A percentile compares a stretch with the other conserved stretches of the same genome.
These are phyloP conservation scores for Eupithecia inturbata DNA, from an alignment of 2,888 invertebrate genomes.

Conservation along the genomic window DNA sequence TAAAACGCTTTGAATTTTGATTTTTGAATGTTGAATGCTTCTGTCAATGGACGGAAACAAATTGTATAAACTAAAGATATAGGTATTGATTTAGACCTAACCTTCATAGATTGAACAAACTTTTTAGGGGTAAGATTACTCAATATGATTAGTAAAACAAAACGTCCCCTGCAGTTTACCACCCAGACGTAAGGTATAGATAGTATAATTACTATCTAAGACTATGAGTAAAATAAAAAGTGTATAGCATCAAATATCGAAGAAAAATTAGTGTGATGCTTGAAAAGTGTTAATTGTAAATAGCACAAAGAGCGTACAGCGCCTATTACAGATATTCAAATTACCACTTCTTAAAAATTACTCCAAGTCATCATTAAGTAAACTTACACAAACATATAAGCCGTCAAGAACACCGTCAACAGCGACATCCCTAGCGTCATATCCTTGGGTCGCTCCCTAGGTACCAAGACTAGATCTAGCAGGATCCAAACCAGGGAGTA, in stretches of 20 bases:
- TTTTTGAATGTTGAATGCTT: too few relatives aligned
- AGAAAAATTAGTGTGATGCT: neutral
- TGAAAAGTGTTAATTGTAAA: neutral
- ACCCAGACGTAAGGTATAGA: neutral
- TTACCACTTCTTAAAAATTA: neutral
- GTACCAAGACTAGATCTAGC: slow-evolving; percentile 64
- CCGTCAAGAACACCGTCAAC: slow-evolving; percentile 52
- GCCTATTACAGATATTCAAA: neutral
- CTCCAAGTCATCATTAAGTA: neutral
- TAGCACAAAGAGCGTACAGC: neutral
- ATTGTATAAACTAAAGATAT: neutral
- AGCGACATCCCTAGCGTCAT: slow-evolving; percentile 51
- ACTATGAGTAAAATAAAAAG: neutral
- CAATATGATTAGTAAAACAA: neutral
- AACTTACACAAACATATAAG: slow-evolving; percentile 65
- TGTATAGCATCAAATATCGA: neutral
- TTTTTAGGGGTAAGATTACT: neutral
- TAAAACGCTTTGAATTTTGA: too few relatives aligned
- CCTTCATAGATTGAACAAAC: neutral
- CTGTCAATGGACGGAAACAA: neutral
- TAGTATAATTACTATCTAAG: too few relatives aligned
- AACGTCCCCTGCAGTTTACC: neutral
- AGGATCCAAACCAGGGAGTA: slow-evolving; percentile 62
- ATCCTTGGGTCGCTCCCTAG: slow-evolving; percentile 61
- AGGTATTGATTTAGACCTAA: neutral